Evolutionary conservation across 2,113 vertebrate genomes (phyloP).

Genomic region (Sclerurus mexicanus): DNA sequence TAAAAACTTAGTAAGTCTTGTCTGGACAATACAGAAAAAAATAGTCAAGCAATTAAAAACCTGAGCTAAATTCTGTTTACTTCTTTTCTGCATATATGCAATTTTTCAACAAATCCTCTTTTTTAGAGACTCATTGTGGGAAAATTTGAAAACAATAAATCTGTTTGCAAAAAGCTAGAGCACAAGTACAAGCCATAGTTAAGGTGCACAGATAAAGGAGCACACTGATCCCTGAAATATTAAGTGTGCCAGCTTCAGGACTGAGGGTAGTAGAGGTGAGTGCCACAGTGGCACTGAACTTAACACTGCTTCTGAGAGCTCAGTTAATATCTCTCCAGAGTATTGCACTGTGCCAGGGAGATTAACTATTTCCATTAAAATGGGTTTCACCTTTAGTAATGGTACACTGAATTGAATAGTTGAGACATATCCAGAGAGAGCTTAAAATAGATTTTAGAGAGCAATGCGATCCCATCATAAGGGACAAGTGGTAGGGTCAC

Average conservation of each 20-base stretch:
- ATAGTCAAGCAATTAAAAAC: neutral
- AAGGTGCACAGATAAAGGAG: neutral
- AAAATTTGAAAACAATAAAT: neutral
- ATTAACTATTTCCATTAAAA: neutral
- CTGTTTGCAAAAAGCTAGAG: neutral
- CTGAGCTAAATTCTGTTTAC: neutral
- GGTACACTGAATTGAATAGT: neutral
- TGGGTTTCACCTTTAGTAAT: neutral
- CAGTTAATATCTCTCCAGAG: neutral
- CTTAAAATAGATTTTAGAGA: neutral
- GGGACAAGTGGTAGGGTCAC: neutral
- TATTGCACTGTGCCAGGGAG: neutral
- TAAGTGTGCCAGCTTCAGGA: neutral
- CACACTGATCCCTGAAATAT: neutral
- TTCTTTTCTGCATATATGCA: neutral
- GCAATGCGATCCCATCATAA: neutral
- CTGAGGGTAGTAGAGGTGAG: neutral
- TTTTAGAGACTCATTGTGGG: neutral
- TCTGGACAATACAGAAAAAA: neutral
- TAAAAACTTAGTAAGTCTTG: neutral
- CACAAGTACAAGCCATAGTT: neutral
- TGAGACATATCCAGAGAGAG: neutral
- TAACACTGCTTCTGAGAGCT: neutral
- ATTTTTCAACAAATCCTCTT: neutral
- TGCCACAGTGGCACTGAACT: neutral